Conservation (phyloP, 2,888 invertebrate genomes). For the Poecilus cupreus region DNA sequence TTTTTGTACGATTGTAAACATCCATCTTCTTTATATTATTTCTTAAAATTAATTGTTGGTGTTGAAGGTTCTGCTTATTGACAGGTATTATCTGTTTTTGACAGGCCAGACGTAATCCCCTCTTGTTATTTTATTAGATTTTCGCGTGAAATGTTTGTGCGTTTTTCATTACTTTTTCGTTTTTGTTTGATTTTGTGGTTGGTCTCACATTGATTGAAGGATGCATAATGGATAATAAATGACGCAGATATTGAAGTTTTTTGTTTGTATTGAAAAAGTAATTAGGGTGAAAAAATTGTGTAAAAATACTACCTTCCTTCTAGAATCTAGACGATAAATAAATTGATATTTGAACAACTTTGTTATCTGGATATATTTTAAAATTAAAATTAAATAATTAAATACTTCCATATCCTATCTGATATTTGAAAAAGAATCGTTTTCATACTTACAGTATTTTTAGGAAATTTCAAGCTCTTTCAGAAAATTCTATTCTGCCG, state of each 20-base stretch:
- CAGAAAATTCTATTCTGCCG: too few relatives aligned
- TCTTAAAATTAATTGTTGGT: not conserved
- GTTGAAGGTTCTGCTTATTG: conserved; percentile 30
- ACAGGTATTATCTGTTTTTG: conserved; percentile 51
- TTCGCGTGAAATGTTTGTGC: conserved; percentile 22
- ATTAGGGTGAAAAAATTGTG: conserved; percentile 13
- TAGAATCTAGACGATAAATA: too few relatives aligned
- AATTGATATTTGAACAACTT: too few relatives aligned
- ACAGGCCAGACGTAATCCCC: conserved; percentile 33
- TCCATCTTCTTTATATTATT: not conserved
- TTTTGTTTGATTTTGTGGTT: conserved; percentile 23
- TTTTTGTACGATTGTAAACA: not conserved
- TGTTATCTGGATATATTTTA: too few relatives aligned
- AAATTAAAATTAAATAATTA: too few relatives aligned
- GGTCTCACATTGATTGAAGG: conserved; percentile 5
- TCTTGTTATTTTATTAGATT: conserved; percentile 41
- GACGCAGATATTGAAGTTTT: conserved; percentile 30
- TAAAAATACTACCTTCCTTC: not conserved
- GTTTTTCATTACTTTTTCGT: conserved; percentile 41
- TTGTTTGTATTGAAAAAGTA: conserved; percentile 19
- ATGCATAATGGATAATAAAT: conserved; percentile 38
- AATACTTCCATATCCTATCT: too few relatives aligned
- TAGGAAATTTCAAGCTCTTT: too few relatives aligned
- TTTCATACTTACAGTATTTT: too few relatives aligned
- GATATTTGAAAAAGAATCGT: too few relatives aligned